Evolutionary conservation across 1,140 invertebrate species (phyloP), one percentile per base, ranked within the genome.

Genomic region (Homalodisca vitripennis): DNA sequence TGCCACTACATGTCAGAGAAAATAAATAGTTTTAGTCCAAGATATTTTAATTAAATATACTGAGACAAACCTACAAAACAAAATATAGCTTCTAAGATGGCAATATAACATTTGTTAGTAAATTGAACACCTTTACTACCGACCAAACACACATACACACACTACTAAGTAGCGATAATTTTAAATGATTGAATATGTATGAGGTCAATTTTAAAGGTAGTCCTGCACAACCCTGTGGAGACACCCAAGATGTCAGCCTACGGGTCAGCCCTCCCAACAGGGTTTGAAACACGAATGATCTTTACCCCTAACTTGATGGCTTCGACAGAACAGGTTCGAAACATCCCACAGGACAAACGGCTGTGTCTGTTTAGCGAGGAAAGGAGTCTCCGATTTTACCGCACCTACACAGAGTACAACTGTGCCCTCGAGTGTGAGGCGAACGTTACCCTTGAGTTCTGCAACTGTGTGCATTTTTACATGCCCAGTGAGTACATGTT

Each of bases 211-310:
- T n/a, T 75, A 17, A 72, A 89, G 87, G 83, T 89, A 60, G 75
- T 91, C 2, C 80, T 92, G 0, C 89, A 91, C 69, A 92, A 86
- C 78, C 90, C 91, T 0, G 85, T 88, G 3, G 91, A 92, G 76
- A 86, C 86, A 0, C 90, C 90, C 3, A 91, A 90, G 76, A 87
- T 92, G 29, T 84, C 86, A 2, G 88, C 91, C 73, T 88, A 87
- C 67, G 89, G 88, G 0, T 88, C 89, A 64, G 81, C 89, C 0
- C 80, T 91, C 46, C 82, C 84, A 0, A 86, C 89, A 0, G 89
- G 90, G 0, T 79, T 84, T 17, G 90, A 92, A 76, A 84, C 85
- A 0, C 78, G 88, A 1, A 82, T 90, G 32, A 84, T 84, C 3
- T 86, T 92, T 14, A 81, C 82, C 29, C 89, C 90, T 0, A 82